Evolutionary conservation across 1,140 invertebrate species (phyloP).

Genomic region (Bombus affinis): DNA sequence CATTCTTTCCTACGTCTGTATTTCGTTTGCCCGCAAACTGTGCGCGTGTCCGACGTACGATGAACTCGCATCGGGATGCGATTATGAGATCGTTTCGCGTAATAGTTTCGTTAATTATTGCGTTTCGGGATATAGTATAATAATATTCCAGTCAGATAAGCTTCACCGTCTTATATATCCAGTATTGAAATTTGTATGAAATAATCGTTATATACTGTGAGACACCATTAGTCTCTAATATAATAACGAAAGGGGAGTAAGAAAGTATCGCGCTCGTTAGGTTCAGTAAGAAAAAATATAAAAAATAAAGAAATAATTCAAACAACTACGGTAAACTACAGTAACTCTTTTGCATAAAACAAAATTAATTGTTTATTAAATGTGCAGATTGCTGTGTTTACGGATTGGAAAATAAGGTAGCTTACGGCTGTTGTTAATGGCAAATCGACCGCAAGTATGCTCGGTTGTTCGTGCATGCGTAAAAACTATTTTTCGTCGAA

Average conservation of each 20-base stretch:
- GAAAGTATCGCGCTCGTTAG: no score
- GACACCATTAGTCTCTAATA: no score
- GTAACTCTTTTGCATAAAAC: no score
- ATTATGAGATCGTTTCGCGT: constrained; percentile 7
- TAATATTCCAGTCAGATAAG: no score
- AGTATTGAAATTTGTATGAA: no score
- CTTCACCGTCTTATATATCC: no score
- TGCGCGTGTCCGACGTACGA: neutral
- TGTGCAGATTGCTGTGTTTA: neutral
- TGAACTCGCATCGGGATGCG: neutral
- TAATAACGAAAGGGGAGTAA: no score
- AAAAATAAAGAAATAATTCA: no score
- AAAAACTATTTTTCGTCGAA: neutral
- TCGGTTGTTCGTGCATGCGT: no score
- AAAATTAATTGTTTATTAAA: constrained; percentile 12
- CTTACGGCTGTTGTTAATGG: neutral
- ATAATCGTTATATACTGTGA: no score
- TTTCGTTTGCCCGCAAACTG: neutral
- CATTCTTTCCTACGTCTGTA: constrained; percentile 38
- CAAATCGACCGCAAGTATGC: neutral
- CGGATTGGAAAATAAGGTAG: neutral
- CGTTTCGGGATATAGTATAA: neutral
- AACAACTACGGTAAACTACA: no score
- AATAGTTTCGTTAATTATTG: constrained; percentile 12
- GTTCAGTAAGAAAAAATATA: no score